Evolutionary conservation across 2,888 invertebrate genomes (phyloP).

Genomic region (Pogonocherus hispidulus): DNA sequence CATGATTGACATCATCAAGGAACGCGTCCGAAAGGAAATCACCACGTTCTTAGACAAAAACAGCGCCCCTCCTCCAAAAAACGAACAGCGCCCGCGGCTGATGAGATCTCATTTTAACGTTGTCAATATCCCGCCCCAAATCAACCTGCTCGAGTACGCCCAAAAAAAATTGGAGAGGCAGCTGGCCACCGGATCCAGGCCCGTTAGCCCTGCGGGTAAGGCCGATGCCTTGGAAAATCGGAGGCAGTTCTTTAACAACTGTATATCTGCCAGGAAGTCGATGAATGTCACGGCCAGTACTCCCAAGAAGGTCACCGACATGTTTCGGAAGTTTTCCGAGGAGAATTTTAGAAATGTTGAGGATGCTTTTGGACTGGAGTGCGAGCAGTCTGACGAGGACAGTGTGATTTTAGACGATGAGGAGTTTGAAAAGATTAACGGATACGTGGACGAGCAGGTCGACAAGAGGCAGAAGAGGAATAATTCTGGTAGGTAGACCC

Average conservation of each 20-base stretch:
- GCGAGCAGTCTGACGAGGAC: slow-evolving; percentile 39
- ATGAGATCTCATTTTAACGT: slow-evolving; percentile 22
- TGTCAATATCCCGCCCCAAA: slow-evolving; percentile 33
- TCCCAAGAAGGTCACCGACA: slow-evolving; percentile 47
- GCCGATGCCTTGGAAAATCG: not conserved
- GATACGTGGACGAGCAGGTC: not conserved
- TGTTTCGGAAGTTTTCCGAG: slow-evolving; percentile 46
- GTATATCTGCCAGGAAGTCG: not conserved
- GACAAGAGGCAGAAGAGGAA: not conserved
- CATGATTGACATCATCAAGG: slow-evolving; percentile 18
- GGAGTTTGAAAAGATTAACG: slow-evolving; percentile 42
- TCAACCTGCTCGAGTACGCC: slow-evolving; percentile 41
- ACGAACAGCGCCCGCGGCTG: slow-evolving; percentile 7
- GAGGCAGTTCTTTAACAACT: not conserved
- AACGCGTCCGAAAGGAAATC: slow-evolving; percentile 14
- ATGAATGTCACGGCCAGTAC: slow-evolving; percentile 35
- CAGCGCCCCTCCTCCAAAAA: not conserved
- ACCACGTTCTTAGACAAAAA: slow-evolving; percentile 2
- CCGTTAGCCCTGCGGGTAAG: not conserved
- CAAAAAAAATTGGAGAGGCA: slow-evolving; percentile 34
- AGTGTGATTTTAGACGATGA: slow-evolving; percentile 49
- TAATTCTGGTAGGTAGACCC: slow-evolving; percentile 7
- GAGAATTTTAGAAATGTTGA: slow-evolving; percentile 10
- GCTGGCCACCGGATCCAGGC: not conserved
- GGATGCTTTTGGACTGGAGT: not conserved